phyloP scores from a whole-genome alignment of 2,888 invertebrate genomes.

The Sphaerolaimus hirsutus region DNA sequence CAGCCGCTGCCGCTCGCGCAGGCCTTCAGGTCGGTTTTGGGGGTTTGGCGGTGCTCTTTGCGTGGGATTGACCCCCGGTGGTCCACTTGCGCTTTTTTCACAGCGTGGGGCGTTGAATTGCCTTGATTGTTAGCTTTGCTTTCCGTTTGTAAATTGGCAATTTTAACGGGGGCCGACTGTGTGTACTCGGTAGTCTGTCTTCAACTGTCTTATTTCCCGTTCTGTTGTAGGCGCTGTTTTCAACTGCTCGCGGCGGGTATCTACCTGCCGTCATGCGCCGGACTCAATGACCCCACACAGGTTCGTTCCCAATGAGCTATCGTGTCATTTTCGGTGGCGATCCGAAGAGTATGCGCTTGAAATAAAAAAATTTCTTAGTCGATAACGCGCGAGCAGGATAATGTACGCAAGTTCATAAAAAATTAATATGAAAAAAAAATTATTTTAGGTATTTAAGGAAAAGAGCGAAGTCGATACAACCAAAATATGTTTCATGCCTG shows the following conservation, averaged over 20 bases:
- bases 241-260: conserved; percentile 75
- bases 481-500: no score
- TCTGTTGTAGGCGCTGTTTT: conserved; percentile 63
- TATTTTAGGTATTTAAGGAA: no score
- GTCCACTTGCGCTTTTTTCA: conserved; percentile 60
- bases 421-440: no score
- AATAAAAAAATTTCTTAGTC: no score
- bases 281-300: conserved; percentile 51
- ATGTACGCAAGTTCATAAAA: no score
- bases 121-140: background rate
- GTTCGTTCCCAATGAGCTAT: no score
- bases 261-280: conserved; percentile 60
- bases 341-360: no score
- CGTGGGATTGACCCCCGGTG: conserved; percentile 75
- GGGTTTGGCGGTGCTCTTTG: background rate
- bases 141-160: background rate
- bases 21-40: conserved; percentile 41
- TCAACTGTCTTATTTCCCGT: background rate
- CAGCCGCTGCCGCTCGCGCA: conserved; percentile 73
- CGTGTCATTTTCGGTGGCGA: no score
- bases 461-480: no score
- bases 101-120: conserved; percentile 4
- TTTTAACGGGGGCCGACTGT: background rate
- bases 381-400: no score
- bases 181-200: background rate